Evolutionary conservation across 1,140 invertebrate species (phyloP), one percentile per base, ranked within the genome.

Genomic region (Drosophila fuyamai): DNA sequence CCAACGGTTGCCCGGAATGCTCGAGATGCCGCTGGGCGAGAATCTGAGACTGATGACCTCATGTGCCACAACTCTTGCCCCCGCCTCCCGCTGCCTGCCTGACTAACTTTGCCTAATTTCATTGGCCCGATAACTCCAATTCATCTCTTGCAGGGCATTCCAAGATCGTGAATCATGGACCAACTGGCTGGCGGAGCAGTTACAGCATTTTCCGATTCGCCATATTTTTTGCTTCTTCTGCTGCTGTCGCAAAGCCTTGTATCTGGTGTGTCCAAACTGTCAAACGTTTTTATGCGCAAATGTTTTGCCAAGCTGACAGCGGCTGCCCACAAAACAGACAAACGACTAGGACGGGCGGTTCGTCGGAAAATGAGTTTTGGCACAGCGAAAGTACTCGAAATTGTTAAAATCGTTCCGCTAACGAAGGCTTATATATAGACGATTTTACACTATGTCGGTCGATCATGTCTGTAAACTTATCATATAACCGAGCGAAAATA

Each of bases 1-100:
- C 60, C 76, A 82, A 9, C 75, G 84, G 81, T 73, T 79, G 65
- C 68, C 58, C 67, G 84, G 85, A 84, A 89, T 89, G 76, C 36
- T 18, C 35, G 41, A 32, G 54, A 55, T 50, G 51, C 51, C 60
- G 60, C 48, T 47, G 40, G 51, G 35, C 38, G 59, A 73, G 71
- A 54, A 54, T 41, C 47, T 36, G 43, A 76, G 73, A 76, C 54
- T 76, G 73, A 76, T 76, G 73, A 76, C 73, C 73, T 76, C 73
- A 76, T 76, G 32, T 76, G 71, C 27, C 41, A 10, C 60, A 50
- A 35, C 61, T 72, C 48, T 47, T 50, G 9, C 40, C 40, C 38
- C 35, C 23, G 35, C 48, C 65, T 44, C 35, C 29, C 41, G 46
- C 12, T 47, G 14, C 18, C 43, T 59, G 23, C 23, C 59, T 61